Evolutionary conservation across 1,140 invertebrate genomes (phyloP).

Genomic region (Drosophila miranda): DNA sequence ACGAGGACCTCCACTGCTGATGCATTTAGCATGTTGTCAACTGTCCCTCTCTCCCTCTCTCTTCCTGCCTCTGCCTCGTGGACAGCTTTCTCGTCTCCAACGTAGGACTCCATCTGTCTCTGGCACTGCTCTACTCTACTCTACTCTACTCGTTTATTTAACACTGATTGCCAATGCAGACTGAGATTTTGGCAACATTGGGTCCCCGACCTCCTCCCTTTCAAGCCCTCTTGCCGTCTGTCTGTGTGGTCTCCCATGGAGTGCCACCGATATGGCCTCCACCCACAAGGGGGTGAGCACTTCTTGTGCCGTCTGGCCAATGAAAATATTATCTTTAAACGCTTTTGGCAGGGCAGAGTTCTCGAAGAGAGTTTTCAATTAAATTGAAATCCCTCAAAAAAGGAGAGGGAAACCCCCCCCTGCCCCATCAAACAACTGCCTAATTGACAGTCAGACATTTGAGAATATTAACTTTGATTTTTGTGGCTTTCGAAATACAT

Average conservation of each 20-base stretch:
- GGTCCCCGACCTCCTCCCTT: constrained; percentile 1
- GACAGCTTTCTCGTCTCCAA: not conserved
- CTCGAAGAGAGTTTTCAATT: constrained; percentile 23
- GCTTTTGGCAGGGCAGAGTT: constrained; percentile 29
- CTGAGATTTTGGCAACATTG: constrained; percentile 58
- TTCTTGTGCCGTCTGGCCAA: no score
- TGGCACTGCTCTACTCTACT: constrained; percentile 6
- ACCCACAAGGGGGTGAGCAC: not conserved
- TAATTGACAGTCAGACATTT: constrained; percentile 39
- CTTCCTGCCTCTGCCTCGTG: not conserved
- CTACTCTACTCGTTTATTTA: constrained; percentile 63
- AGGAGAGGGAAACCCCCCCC: constrained; percentile 3
- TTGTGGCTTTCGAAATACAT: not conserved
- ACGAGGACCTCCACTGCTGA: constrained; percentile 7
- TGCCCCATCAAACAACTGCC: constrained; percentile 15
- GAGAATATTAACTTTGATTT: constrained; percentile 31
- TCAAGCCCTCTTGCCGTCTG: no score
- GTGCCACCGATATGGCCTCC: constrained; percentile 47
- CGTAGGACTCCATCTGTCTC: not conserved
- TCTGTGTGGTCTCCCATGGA: constrained; percentile 1
- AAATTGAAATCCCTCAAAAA: constrained; percentile 24
- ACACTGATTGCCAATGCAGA: constrained; percentile 78
- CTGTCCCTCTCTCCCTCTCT: not conserved
- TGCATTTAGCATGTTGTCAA: constrained; percentile 62
- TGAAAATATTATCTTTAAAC: constrained; percentile 54